Conservation (phyloP, 2,113 vertebrate genomes). For the Phaethornis superciliosus region DNA sequence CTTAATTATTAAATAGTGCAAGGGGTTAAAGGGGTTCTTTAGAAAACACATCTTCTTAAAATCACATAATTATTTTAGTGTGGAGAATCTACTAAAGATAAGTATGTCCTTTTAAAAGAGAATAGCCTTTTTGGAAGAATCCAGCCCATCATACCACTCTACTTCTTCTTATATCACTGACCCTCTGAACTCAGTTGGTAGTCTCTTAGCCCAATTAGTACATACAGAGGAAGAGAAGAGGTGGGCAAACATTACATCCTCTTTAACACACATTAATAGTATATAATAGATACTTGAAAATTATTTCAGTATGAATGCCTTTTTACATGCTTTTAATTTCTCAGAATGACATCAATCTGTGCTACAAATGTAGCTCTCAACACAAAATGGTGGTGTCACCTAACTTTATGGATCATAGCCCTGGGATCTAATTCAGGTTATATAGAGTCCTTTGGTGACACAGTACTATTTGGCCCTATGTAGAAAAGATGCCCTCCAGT, state of each 20-base stretch:
- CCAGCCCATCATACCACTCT: accelerated
- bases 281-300: neutral
- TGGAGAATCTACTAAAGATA: neutral
- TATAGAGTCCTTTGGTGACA: neutral
- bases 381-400: neutral
- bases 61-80: neutral
- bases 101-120: neutral
- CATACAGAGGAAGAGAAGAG: neutral
- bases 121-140: neutral
- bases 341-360: neutral
- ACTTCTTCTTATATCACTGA: neutral
- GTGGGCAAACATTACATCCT: neutral
- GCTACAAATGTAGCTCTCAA: neutral
- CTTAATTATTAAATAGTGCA: neutral
- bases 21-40: neutral
- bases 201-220: neutral
- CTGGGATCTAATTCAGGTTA: neutral
- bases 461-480: neutral
- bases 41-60: neutral
- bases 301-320: neutral
- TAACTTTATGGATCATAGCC: neutral
- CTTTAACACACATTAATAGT: neutral
- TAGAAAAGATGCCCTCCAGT: neutral
- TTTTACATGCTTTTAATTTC: neutral
- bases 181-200: neutral